Base-by-base conservation (phyloP, 2,888 invertebrate species). In the Drosophila macrothrix region DNA sequence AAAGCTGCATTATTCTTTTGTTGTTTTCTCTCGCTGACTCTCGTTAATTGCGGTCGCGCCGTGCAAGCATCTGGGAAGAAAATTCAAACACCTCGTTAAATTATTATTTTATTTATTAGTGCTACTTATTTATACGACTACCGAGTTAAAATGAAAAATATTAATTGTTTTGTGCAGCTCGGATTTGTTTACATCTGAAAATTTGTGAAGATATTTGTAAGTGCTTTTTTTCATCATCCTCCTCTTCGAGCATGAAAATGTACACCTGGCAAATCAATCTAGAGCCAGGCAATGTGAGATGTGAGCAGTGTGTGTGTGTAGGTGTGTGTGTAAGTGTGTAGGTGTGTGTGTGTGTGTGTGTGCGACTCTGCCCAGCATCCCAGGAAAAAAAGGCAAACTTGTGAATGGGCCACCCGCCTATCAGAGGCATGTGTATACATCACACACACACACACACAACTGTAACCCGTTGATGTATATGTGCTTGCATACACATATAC, bases 261-360 rank as follows among this genome's bases (percentile, higher is more conserved):
- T 84, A 66, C 84, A 84, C 84, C 84, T 84, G 84, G 73, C 68
- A 63, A 67, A 60, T 31, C 50, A 43, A 50, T 49, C 70, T 31
- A 53, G 66, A 53, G 35, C 55, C 55, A 56, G 59, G 59, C 46
- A 63, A 68, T 72, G 72, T 76, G 65, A 56, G 66, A 56, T 39
- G n/a, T 56, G 39, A 56, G 39, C n/a, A n/a, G 33, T 50, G 39
- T 69, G n/a, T 50, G 14, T 19, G 14, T 61, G n/a, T 41, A 43
- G 35, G 12, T 56, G 39, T 33, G 33, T 53, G 43, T 49, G 59
- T 37, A n/a, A n/a, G 61, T 52, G 39, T 46, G 46, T 41, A 33
- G 39, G n/a, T n/a, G 19, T 61, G n/a, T 53, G 50, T 53, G 10
- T 56, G 43, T 54, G 33, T 53, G 46, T 49, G 59, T 39, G 46